phyloP scores from a whole-genome alignment of 23 tunicate genomes.

The Aplidium turbinatum region DNA sequence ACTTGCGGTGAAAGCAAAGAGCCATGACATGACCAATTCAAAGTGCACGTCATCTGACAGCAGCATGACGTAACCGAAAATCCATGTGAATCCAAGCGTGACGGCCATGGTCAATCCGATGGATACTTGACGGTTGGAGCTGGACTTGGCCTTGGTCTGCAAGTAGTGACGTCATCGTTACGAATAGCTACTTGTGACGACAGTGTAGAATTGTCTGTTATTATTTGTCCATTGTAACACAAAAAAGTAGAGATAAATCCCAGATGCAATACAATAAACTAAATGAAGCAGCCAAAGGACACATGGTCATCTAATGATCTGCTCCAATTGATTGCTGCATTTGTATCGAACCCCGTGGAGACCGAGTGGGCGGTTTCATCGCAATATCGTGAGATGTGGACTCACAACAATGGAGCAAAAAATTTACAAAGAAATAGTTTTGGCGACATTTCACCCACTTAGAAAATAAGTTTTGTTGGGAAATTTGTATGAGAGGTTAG shows the following conservation, averaged over 20 bases:
- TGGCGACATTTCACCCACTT: too few species aligned
- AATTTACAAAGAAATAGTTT: too few species aligned
- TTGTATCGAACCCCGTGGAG: too few species aligned
- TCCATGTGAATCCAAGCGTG: conserved; percentile 49
- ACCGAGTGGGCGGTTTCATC: too few species aligned
- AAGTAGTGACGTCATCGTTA: not conserved
- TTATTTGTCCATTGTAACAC: not conserved
- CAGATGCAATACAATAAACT: not conserved
- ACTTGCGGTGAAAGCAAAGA: conserved; percentile 31
- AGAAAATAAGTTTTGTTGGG: too few species aligned
- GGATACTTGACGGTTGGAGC: conserved; percentile 3
- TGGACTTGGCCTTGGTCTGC: conserved; percentile 1
- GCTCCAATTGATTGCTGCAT: too few species aligned
- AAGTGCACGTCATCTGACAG: conserved; percentile 18
- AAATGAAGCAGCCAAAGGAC: not conserved
- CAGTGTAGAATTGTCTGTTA: not conserved
- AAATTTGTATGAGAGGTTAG: not conserved
- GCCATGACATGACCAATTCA: conserved; percentile 42
- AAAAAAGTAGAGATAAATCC: not conserved
- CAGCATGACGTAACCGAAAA: conserved; percentile 48
- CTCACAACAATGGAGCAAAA: too few species aligned
- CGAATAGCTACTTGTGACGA: not conserved
- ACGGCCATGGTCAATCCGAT: conserved; percentile 27
- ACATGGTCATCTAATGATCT: too few species aligned
- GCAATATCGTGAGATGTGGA: too few species aligned